phyloP scores from a whole-genome alignment of 2,888 invertebrate species.

The Schizotus pectinicornis region DNA sequence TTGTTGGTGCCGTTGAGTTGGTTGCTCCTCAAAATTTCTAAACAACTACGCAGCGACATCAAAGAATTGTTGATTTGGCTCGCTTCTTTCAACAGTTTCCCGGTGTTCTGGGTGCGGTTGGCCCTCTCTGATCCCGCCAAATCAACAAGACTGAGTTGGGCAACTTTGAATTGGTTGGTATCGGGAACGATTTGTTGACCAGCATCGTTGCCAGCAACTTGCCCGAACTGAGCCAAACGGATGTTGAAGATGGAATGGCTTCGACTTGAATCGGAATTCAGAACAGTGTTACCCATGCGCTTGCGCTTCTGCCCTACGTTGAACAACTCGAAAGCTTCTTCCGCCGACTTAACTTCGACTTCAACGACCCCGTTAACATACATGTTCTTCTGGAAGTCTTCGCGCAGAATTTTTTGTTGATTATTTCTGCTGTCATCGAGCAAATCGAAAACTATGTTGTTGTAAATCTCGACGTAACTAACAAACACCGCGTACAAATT shows the following conservation, averaged over 20 bases:
- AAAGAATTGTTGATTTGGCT: constrained; percentile 98
- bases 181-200: constrained; percentile 82
- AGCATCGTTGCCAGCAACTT: constrained; percentile 39
- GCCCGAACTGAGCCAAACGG: constrained; percentile 78
- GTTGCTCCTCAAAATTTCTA: constrained; percentile 91
- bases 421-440: constrained; percentile 85
- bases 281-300: constrained; percentile 88
- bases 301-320: constrained; percentile 86
- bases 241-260: constrained; percentile 97
- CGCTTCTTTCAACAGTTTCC: constrained; percentile 59
- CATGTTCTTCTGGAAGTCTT: constrained; percentile 87
- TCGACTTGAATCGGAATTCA: constrained; percentile 95
- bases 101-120: constrained; percentile 88
- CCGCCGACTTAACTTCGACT: constrained; percentile 90
- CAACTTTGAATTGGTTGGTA: constrained; percentile 77
- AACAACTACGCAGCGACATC: constrained; percentile 90
- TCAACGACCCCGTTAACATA: constrained; percentile 94
- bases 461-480: constrained; percentile 95
- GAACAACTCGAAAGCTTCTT: constrained; percentile 93
- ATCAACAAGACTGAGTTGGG: constrained; percentile 95
- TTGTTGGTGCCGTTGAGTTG: constrained; percentile 73
- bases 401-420: constrained; percentile 87
- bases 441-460: constrained; percentile 95
- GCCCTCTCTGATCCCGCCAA: constrained; percentile 96
- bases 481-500: constrained; percentile 82